Conservation (phyloP, 2,888 invertebrate genomes). For the Hypomecis atomaria region DNA sequence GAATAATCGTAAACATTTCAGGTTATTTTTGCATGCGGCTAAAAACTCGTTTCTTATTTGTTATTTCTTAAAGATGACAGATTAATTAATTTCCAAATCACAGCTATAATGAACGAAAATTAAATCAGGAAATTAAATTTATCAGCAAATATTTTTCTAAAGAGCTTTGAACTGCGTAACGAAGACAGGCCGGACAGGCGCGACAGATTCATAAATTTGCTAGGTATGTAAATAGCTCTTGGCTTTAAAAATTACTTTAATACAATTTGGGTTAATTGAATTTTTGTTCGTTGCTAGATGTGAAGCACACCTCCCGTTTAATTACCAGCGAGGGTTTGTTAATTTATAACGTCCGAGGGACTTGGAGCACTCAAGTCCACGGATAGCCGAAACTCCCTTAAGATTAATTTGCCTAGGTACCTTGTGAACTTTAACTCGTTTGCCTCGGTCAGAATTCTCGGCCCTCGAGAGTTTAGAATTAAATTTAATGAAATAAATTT, state of each 20-base stretch:
- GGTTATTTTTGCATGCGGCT: not conserved
- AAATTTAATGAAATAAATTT: conserved; percentile 83
- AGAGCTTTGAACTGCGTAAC: conserved; percentile 44
- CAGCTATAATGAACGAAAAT: conserved; percentile 41
- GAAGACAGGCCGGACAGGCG: conserved; percentile 49
- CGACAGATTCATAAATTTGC: conserved; percentile 61
- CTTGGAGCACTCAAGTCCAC: conserved; percentile 71
- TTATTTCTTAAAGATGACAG: conserved; percentile 16
- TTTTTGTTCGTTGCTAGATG: conserved; percentile 77
- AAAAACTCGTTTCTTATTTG: conserved; percentile 3
- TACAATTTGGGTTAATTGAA: conserved; percentile 78
- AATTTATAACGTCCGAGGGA: conserved; percentile 79
- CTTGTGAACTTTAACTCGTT: conserved; percentile 82
- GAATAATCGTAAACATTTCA: conserved; percentile 1
- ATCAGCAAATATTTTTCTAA: conserved; percentile 51
- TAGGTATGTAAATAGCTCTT: conserved; percentile 67
- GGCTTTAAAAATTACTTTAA: conserved; percentile 69
- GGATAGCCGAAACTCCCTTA: conserved; percentile 82
- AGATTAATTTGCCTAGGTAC: conserved; percentile 81
- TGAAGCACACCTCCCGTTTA: conserved; percentile 78
- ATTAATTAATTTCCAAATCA: conserved; percentile 49
- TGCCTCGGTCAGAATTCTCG: conserved; percentile 79
- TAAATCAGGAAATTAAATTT: conserved; percentile 52
- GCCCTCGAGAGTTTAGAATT: conserved; percentile 78
- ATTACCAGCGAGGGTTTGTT: conserved; percentile 80